Conservation (phyloP, 2,888 invertebrate genomes). For the Mallateleia sp. region DNA sequence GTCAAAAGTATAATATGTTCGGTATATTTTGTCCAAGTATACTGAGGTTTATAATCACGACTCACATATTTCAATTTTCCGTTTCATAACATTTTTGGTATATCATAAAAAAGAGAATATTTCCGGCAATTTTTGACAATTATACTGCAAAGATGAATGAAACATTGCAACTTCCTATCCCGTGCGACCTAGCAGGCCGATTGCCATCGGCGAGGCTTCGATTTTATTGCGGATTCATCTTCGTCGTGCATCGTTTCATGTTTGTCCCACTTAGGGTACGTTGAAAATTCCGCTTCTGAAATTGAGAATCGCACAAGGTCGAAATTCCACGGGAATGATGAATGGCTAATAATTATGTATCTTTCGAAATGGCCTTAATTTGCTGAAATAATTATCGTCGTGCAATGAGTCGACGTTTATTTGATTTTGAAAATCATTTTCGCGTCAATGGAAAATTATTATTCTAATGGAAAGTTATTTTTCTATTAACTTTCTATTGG, state of each 20-base stretch:
- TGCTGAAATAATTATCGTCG: slow-evolving; percentile 34
- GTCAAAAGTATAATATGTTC: too few species aligned
- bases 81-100: too few species aligned
- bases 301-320: slow-evolving; percentile 51
- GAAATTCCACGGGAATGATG: slow-evolving; percentile 56
- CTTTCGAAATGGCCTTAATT: slow-evolving; percentile 64
- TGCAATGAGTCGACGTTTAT: background rate
- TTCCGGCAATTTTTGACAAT: background rate
- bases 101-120: background rate
- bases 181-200: background rate
- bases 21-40: too few species aligned
- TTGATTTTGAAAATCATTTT: slow-evolving; percentile 18
- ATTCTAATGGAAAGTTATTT: background rate
- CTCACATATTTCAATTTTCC: too few species aligned
- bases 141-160: background rate
- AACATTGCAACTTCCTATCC: background rate
- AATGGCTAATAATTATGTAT: slow-evolving; percentile 56
- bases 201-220: background rate
- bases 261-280: slow-evolving; percentile 25
- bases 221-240: background rate
- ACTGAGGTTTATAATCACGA: too few species aligned
- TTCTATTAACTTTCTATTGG: background rate
- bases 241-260: background rate
- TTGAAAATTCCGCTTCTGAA: slow-evolving; percentile 31
- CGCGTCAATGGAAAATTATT: background rate